phyloP scores from a whole-genome alignment of 2,113 vertebrate species.

The Cheirogaleus medius region DNA sequence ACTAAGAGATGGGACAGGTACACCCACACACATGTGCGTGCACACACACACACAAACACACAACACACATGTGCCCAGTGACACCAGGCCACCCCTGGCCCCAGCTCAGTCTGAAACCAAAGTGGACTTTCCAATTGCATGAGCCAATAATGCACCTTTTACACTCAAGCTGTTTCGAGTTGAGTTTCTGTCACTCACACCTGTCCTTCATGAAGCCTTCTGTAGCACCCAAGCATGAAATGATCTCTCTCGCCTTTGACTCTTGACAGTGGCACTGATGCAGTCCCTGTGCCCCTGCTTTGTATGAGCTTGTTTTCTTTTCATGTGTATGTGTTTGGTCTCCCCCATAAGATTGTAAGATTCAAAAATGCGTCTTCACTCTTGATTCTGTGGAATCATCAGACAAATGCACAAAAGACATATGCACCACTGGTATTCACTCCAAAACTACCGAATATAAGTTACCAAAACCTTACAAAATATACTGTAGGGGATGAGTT shows the following conservation, averaged over 20 bases:
- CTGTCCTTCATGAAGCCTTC: neutral
- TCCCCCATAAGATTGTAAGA: neutral
- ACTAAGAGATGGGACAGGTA: neutral
- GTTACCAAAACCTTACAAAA: constrained; percentile 40
- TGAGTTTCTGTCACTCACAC: neutral
- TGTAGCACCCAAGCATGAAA: neutral
- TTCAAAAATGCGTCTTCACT: neutral
- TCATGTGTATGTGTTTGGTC: neutral
- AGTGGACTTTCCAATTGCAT: neutral
- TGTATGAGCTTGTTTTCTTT: neutral
- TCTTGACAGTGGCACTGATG: neutral
- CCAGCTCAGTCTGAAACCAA: constrained; percentile 27
- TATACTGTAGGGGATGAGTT: neutral
- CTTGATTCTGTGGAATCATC: neutral
- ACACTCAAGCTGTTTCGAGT: neutral
- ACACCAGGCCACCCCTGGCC: neutral
- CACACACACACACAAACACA: neutral
- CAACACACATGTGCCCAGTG: neutral
- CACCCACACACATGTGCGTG: fast-evolving
- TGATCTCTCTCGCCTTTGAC: neutral
- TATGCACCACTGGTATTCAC: neutral
- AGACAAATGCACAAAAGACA: constrained; percentile 12
- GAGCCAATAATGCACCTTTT: neutral
- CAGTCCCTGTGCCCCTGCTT: too few relatives aligned
- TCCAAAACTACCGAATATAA: neutral